These are phyloP conservation scores for Halcyon senegalensis DNA, from an alignment of 2,113 vertebrate genomes.

Conservation along the genomic window DNA sequence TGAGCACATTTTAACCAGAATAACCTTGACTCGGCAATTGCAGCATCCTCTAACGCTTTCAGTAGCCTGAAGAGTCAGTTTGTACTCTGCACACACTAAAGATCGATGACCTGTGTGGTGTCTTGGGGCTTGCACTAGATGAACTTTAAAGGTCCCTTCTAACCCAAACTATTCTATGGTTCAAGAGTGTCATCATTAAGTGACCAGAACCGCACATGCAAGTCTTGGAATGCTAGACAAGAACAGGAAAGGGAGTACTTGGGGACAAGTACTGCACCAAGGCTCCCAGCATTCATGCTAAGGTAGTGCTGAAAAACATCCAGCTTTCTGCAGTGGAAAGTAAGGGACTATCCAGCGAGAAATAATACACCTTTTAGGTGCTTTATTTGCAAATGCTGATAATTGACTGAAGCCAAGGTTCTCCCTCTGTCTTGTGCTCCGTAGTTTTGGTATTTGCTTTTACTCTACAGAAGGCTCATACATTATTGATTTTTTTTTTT, in stretches of 20 bases:
- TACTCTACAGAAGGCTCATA: not conserved
- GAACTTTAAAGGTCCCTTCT: not conserved
- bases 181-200: not conserved
- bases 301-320: not conserved
- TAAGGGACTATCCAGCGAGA: not conserved
- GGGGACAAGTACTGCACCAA: not conserved
- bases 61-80: not conserved
- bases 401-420: not conserved
- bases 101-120: too few relatives aligned
- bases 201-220: not conserved
- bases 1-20: not conserved
- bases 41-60: not conserved
- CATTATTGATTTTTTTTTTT: not conserved
- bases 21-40: not conserved
- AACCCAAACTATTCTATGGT: not conserved
- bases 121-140: not conserved
- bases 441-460: not conserved
- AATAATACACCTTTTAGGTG: not conserved
- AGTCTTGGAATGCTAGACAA: not conserved
- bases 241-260: not conserved
- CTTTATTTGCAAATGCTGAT: not conserved
- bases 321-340: not conserved
- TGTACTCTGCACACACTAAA: not conserved
- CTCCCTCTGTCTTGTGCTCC: not conserved
- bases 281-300: too few relatives aligned